Base-by-base conservation (phyloP, 2,113 vertebrate genomes). In the Heloderma charlesbogerti region DNA sequence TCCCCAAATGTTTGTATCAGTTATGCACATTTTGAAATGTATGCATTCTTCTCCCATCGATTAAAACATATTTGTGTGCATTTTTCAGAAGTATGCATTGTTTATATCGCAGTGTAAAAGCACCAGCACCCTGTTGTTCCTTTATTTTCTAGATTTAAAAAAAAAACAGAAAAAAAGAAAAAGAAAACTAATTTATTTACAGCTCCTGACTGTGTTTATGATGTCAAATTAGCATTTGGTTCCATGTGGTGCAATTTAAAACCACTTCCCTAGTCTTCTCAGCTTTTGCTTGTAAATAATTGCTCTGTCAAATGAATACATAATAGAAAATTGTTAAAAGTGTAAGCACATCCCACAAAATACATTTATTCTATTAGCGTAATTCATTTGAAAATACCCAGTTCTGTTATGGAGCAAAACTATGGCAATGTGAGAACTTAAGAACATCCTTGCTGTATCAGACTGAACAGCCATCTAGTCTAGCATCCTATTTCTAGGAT, bases 191-290 rank as follows among this genome's bases (percentile, higher is more conserved):
- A 88, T 91, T 90, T 93, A 78, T 92, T 92, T 92, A 74, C 43
- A 91, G 2, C 86, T 89, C 27, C 40, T 74, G 1, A 0, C 4
- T 91, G 88, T 92, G 60, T 94, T 94, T 93, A 93, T 69, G 83
- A 0, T 13, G 51, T 45, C 81, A 83, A 91, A 92, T 91, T 91
- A 89, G 1, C 31, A 51, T 93, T 94, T 92, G 92, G 25, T 75
- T 79, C 27, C 66, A 92, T 82, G n/a, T 37, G 92, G 51, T 72
- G 25, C n/a, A 92, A 93, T 93, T 95, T 91, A 85, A 93, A 93
- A 78, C 40, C 25, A 85, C 51, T 94, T 92, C 90, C 88, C n/a
- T 87, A 40, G 88, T 94, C 90, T 88, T 91, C 51, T 91, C 12
- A 0, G 54, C 90, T 67, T 94, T 90, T 86, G 86, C 78, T 74